These are phyloP conservation scores for Meloidogyne floridensis DNA, from an alignment of 1,140 invertebrate genomes.

Conservation along the genomic window DNA sequence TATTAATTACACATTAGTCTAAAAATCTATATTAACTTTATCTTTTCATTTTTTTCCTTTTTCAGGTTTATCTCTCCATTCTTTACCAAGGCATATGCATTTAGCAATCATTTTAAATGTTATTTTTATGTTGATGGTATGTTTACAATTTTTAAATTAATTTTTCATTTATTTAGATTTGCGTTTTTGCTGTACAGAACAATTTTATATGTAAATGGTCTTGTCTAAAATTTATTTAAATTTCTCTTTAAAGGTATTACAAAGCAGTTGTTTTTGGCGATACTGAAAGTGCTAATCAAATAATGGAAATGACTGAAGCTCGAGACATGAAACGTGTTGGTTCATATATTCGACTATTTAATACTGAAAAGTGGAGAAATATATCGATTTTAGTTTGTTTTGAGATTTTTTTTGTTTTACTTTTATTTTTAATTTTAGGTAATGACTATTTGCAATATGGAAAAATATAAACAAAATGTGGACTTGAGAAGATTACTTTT, in stretches of 20 bases:
- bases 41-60: not conserved
- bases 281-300: constrained; percentile 18
- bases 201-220: constrained; percentile 31
- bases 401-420: constrained; percentile 7
- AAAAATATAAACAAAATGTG: constrained; percentile 37
- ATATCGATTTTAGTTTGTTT: constrained; percentile 28
- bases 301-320: constrained; percentile 29
- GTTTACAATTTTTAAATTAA: not conserved
- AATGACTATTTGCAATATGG: constrained; percentile 29
- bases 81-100: constrained; percentile 41
- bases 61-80: constrained; percentile 31
- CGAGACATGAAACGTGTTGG: constrained; percentile 40
- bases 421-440: constrained; percentile 19
- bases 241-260: constrained; percentile 3
- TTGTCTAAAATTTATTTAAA: not conserved
- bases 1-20: no score
- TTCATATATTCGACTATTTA: constrained; percentile 22
- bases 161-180: constrained; percentile 16
- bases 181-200: constrained; percentile 36
- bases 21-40: no score
- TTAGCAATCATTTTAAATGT: constrained; percentile 39
- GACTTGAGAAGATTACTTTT: constrained; percentile 33
- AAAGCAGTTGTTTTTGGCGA: constrained; percentile 36
- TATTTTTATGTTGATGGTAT: constrained; percentile 9
- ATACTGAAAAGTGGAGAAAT: constrained; percentile 28